A percentile compares a stretch with the other conserved stretches of the same genome.
Evolutionary conservation across 2,113 vertebrate species (phyloP).

Genomic region (Phaethon lepturus): DNA sequence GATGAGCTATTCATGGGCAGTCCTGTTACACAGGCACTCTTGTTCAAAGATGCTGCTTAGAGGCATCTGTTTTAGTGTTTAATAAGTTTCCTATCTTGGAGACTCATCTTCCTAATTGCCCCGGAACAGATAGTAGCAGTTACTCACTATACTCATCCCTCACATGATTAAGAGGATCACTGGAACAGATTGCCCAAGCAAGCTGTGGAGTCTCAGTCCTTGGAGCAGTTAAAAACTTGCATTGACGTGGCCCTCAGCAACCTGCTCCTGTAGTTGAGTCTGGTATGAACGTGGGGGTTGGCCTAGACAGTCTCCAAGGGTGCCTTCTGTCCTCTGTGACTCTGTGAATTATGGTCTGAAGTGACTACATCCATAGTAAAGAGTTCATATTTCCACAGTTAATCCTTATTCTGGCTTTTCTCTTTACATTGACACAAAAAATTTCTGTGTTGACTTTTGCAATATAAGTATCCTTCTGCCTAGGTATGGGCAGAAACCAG

Average conservation of each 20-base stretch:
- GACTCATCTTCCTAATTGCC: not conserved
- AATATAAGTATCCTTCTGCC: not conserved
- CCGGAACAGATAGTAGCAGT: not conserved
- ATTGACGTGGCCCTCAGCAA: not conserved
- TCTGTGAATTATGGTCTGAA: not conserved
- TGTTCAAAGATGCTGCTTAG: not conserved
- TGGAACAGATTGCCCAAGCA: not conserved
- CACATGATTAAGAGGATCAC: not conserved
- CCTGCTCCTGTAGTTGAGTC: not conserved
- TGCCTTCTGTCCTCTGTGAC: not conserved
- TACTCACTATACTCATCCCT: not conserved
- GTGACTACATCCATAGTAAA: not conserved
- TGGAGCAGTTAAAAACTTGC: not conserved
- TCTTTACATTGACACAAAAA: not conserved
- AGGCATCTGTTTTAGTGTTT: not conserved
- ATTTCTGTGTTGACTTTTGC: not conserved
- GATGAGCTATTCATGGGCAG: not conserved
- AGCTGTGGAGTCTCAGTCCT: not conserved
- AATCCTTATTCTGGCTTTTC: not conserved
- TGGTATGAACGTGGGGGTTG: not conserved
- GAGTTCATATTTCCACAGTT: not conserved
- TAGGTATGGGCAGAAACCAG: not conserved
- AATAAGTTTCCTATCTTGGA: not conserved
- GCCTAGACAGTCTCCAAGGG: not conserved
- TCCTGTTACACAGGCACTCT: not conserved